Conservation (phyloP, 2,888 invertebrate genomes). For the Acanthoscelides obtectus region DNA sequence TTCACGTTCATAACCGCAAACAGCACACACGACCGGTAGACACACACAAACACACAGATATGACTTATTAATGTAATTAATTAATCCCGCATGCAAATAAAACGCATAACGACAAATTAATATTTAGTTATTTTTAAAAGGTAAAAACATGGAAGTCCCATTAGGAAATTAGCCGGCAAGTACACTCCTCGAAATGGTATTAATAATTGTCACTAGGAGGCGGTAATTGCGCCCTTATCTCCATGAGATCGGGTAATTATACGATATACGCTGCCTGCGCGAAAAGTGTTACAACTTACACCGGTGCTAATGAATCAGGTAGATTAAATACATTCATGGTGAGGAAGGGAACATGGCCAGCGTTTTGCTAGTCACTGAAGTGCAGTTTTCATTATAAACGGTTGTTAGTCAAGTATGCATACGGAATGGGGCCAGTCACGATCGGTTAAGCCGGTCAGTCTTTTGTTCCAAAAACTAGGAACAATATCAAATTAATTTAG, state of each 20-base stretch:
- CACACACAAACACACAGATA: not conserved
- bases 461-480: too few relatives aligned
- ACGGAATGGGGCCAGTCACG: too few relatives aligned
- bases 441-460: too few relatives aligned
- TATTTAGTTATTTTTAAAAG: slow-evolving; percentile 25
- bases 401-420: too few relatives aligned
- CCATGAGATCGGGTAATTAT: slow-evolving; percentile 43
- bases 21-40: not conserved
- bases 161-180: slow-evolving; percentile 34
- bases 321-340: not conserved
- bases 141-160: slow-evolving; percentile 31
- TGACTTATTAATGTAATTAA: not conserved
- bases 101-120: slow-evolving; percentile 20
- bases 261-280: not conserved
- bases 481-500: too few relatives aligned
- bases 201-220: slow-evolving; percentile 22
- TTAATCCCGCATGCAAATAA: slow-evolving; percentile 7
- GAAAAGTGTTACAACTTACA: slow-evolving; percentile 2
- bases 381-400: not conserved
- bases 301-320: not conserved
- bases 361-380: not conserved
- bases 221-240: slow-evolving; percentile 30
- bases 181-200: slow-evolving; percentile 37
- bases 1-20: not conserved
- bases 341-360: not conserved